phyloP scores from a whole-genome alignment of 2,797 vertebrate species.

The Synaphobranchus kaupii region DNA sequence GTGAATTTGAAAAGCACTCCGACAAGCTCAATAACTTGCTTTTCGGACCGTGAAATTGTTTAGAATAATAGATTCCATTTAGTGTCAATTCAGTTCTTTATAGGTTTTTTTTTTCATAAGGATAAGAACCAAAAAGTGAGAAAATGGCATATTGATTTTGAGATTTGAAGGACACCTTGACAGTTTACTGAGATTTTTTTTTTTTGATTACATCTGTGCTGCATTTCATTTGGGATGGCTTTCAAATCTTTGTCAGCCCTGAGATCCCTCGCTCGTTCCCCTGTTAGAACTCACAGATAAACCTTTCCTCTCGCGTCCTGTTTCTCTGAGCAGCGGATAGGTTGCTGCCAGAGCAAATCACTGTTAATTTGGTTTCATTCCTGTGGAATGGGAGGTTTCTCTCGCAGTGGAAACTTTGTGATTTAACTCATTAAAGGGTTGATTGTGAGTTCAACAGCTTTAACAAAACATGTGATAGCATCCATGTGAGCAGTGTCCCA shows the following conservation, averaged over 20 bases:
- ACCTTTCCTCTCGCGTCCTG: not conserved
- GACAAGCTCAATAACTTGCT: conserved; percentile 2
- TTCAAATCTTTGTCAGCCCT: not conserved
- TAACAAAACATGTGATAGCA: not conserved
- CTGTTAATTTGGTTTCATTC: not conserved
- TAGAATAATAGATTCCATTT: conserved; percentile 6
- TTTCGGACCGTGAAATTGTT: conserved; percentile 7
- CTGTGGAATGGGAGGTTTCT: not conserved
- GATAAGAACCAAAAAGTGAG: not conserved
- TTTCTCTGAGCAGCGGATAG: not conserved
- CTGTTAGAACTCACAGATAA: not conserved
- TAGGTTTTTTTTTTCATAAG: not conserved
- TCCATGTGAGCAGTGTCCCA: not conserved
- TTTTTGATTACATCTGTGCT: not conserved
- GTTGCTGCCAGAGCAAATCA: not conserved
- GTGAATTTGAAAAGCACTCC: not conserved
- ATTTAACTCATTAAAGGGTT: conserved; percentile 8
- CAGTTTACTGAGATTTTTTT: not conserved
- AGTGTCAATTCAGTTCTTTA: not conserved
- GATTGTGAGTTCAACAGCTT: not conserved
- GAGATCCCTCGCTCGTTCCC: not conserved
- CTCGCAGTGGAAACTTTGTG: not conserved
- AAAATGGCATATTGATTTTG: not conserved
- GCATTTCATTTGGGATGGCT: conserved; percentile 3
- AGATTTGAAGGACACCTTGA: not conserved